These are phyloP conservation scores for Euzophera pinguis DNA, from an alignment of 2,888 invertebrate genomes.

Conservation along the genomic window DNA sequence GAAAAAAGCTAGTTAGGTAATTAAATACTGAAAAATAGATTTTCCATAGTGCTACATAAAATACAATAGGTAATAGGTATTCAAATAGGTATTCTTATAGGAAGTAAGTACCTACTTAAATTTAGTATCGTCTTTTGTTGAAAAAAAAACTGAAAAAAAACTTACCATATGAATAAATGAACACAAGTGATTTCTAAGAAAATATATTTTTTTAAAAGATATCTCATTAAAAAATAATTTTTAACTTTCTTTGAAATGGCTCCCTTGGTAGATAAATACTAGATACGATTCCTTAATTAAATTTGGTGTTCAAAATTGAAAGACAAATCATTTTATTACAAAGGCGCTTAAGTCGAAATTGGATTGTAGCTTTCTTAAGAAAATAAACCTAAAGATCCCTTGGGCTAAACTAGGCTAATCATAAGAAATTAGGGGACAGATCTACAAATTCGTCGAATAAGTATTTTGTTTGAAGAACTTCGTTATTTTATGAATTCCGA, in stretches of 20 bases:
- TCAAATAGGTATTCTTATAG: too few relatives aligned
- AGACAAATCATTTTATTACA: neutral
- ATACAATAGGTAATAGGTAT: too few relatives aligned
- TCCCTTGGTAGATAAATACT: conserved; percentile 17
- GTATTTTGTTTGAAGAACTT: conserved; percentile 9
- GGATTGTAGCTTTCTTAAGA: conserved; percentile 9
- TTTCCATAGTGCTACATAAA: too few relatives aligned
- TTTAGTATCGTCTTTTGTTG: too few relatives aligned
- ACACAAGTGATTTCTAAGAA: neutral
- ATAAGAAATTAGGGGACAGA: conserved; percentile 17
- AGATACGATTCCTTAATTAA: conserved; percentile 22
- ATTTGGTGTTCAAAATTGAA: conserved; percentile 6
- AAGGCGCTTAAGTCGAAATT: neutral
- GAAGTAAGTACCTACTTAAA: too few relatives aligned
- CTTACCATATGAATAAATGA: neutral
- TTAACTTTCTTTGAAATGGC: conserved; percentile 19
- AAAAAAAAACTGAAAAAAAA: too few relatives aligned
- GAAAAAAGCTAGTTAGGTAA: too few relatives aligned
- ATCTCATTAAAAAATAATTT: too few relatives aligned
- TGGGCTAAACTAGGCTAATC: conserved; percentile 14
- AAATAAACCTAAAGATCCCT: conserved; percentile 5
- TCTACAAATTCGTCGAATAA: conserved; percentile 14
- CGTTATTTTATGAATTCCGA: conserved; percentile 6
- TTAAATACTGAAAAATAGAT: too few relatives aligned
- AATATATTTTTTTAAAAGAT: too few relatives aligned